Conservation (phyloP, 2,113 vertebrate species). For the Amphilophus citrinellus region DNA sequence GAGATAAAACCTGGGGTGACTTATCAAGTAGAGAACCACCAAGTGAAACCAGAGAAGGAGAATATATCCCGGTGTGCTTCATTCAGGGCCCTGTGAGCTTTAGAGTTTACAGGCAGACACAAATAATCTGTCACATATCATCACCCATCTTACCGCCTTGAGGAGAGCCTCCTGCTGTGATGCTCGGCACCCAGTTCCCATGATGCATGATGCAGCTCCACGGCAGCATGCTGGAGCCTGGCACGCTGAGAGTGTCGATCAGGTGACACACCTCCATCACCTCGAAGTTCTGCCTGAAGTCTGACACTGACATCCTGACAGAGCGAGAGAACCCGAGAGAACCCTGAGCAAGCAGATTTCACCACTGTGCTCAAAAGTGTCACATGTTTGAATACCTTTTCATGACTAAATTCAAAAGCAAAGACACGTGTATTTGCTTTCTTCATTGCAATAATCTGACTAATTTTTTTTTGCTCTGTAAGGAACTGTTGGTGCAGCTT, state of each 20-base stretch:
- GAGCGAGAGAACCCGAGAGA: slow-evolving; percentile 11
- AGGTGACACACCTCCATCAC: slow-evolving; percentile 82
- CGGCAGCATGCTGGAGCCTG: slow-evolving; percentile 35
- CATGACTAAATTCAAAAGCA: not conserved
- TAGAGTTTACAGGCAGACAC: not conserved
- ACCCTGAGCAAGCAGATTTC: not conserved
- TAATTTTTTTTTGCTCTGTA: not conserved
- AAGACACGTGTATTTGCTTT: not conserved
- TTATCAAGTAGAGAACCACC: too few relatives aligned
- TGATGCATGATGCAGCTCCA: slow-evolving; percentile 76
- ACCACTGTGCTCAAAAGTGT: too few relatives aligned
- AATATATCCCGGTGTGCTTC: too few relatives aligned
- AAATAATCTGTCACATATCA: not conserved
- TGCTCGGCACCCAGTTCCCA: slow-evolving; percentile 73
- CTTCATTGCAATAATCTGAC: not conserved
- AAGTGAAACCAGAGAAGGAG: too few relatives aligned
- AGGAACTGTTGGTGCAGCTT: not conserved
- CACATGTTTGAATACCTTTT: not conserved
- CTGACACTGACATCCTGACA: slow-evolving; percentile 80
- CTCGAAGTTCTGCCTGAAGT: slow-evolving; percentile 82
- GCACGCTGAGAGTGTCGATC: slow-evolving; percentile 45
- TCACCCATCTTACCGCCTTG: slow-evolving; percentile 32
- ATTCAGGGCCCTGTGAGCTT: not conserved
- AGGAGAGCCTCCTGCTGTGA: slow-evolving; percentile 72
- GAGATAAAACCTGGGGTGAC: too few relatives aligned